A percentile compares a stretch with the other conserved stretches of the same genome.
These are phyloP conservation scores for Aulostomus chinensis DNA, from an alignment of 2,797 vertebrate genomes.

Conservation along the genomic window DNA sequence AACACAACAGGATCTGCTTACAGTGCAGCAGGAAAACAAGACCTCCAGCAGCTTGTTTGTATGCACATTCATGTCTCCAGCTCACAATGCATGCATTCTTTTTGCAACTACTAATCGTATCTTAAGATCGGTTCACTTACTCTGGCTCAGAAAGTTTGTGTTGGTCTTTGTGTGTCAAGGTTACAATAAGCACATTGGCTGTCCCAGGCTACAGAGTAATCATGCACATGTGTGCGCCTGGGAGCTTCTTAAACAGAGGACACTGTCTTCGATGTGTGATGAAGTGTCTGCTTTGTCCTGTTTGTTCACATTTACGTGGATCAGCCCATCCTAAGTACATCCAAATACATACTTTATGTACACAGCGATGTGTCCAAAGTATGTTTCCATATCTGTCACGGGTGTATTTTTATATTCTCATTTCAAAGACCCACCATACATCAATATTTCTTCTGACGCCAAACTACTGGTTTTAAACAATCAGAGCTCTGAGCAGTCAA, in stretches of 20 bases:
- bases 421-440: too few species aligned
- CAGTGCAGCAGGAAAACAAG: conserved; percentile 39
- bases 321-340: not conserved
- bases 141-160: conserved; percentile 2
- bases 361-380: too few species aligned
- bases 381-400: too few species aligned
- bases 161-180: conserved; percentile 16
- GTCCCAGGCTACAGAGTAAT: conserved; percentile 36
- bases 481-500: too few species aligned
- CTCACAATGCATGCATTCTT: conserved; percentile 10
- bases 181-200: conserved; percentile 50
- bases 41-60: conserved; percentile 29
- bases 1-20: conserved; percentile 54
- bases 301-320: conserved; percentile 15
- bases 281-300: conserved; percentile 15
- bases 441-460: too few species aligned
- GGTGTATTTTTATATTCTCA: too few species aligned
- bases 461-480: too few species aligned
- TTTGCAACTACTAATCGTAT: conserved; percentile 1
- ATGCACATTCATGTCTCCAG: not conserved
- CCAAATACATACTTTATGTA: conserved; percentile 1
- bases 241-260: conserved; percentile 24
- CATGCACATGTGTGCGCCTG: conserved; percentile 15
- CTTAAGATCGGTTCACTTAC: too few species aligned
- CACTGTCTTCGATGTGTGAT: conserved; percentile 15